Base-by-base conservation (phyloP, 2,888 invertebrate genomes). In the Seladonia tumulorum region DNA sequence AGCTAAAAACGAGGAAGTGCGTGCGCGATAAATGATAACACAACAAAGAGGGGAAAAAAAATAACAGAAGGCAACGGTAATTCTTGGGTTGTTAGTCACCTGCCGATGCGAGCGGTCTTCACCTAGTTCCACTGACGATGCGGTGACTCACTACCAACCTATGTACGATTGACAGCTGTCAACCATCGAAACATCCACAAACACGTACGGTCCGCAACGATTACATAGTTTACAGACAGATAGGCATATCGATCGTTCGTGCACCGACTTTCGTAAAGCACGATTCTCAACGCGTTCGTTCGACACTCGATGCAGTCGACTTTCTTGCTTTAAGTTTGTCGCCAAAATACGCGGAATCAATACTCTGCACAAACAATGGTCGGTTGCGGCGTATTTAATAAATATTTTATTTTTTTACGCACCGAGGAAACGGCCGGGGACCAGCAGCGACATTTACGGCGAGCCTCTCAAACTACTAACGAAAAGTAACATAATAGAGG, bases 111-210 rank as follows among this genome's bases (percentile, higher is more conserved):
- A 83, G 77, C 74, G 49, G 60, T 85, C 74, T 80, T 89, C 76
- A 76, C 79, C 82, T 83, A 84, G 82, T 81, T 85, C 83, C 84
- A 75, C 80, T 90, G 82, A 82, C 81, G 82, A 82, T 86, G 74
- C 76, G 71, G 86, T 92, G 91, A 92, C 83, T 92, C 92, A 92
- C 92, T 87, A 87, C 79, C 83, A 88, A 90, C 85, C 86, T 91
- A 91, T 82, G 86, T 75, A 53, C 80, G 71, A 92, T 86, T 92
- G 91, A 91, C 92, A 92, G 92, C 92, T 92, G 92, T 92, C 92
- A 92, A 89, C 87, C 90, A 87, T 86, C 78, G 82, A 85, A 82
- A 86, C 87, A 81, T 87, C 82, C 75, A 86, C 91, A 92, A 91
- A 90, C 88, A 91, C 85, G 85, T 87, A 90, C 75, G 42, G 84